A percentile compares a stretch with the other conserved stretches of the same genome.
Conservation (phyloP, 2,888 invertebrate genomes). For the Drosophila limbata region DNA sequence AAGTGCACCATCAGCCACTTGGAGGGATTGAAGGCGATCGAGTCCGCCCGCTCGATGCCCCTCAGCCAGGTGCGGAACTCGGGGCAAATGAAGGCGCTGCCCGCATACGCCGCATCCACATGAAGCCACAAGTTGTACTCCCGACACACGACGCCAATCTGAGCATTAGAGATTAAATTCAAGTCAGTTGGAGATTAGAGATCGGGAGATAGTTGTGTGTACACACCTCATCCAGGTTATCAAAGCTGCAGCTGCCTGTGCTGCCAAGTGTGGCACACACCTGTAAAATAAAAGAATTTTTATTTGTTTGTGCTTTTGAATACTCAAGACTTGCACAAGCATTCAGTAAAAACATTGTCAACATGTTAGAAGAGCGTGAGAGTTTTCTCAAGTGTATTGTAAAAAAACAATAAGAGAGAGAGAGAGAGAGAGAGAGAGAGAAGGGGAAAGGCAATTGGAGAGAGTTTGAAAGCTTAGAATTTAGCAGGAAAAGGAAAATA, state of each 20-base stretch:
- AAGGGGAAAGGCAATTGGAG: background rate
- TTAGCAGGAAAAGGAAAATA: no score
- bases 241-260: conserved; percentile 98
- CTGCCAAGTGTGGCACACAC: conserved; percentile 98
- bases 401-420: background rate
- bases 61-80: conserved; percentile 96
- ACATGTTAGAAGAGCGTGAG: background rate
- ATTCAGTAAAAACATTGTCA: background rate
- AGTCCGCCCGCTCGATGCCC: conserved; percentile 96
- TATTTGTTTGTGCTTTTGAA: background rate
- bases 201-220: background rate
- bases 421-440: background rate
- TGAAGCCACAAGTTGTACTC: conserved; percentile 97
- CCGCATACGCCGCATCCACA: conserved; percentile 99
- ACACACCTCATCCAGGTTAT: conserved; percentile 89
- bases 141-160: conserved; percentile 89
- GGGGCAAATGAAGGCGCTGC: conserved; percentile 97
- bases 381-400: background rate
- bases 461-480: background rate
- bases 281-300: conserved; percentile 86
- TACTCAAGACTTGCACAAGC: background rate
- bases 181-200: background rate
- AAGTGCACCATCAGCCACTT: conserved; percentile 99
- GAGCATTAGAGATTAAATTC: no score
- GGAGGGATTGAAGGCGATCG: conserved; percentile 98